Evolutionary conservation across 2,113 vertebrate species (phyloP).

Genomic region (Butorides virescens): DNA sequence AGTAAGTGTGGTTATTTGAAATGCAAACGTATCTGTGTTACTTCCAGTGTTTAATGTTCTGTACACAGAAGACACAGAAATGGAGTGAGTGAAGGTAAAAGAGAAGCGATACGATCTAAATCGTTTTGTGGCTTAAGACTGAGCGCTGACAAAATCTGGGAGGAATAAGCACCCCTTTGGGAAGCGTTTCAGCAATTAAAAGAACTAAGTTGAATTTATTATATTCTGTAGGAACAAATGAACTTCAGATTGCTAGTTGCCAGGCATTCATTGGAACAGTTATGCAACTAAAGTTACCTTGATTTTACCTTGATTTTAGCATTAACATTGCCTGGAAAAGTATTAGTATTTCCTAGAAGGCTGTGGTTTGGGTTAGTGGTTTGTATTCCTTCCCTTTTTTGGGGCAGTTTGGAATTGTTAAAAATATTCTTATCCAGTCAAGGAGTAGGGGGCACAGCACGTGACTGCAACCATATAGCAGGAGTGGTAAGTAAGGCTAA

Average conservation of each 20-base stretch:
- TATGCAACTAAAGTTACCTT: not conserved
- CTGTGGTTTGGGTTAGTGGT: not conserved
- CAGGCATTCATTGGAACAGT: not conserved
- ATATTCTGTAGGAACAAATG: not conserved
- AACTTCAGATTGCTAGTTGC: not conserved
- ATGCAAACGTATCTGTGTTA: not conserved
- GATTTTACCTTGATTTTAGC: not conserved
- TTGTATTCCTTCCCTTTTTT: not conserved
- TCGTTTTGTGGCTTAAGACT: not conserved
- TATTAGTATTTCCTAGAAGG: not conserved
- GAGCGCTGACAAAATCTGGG: not conserved
- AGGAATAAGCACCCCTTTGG: not conserved
- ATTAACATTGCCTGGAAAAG: not conserved
- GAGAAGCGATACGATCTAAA: fast-evolving
- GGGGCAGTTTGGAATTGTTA: not conserved
- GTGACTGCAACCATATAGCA: not conserved
- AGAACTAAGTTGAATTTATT: not conserved
- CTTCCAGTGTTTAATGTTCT: not conserved
- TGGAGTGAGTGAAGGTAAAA: not conserved
- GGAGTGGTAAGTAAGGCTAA: not conserved
- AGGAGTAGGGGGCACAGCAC: not conserved
- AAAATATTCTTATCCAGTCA: not conserved
- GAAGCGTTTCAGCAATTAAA: not conserved
- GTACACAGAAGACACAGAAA: not conserved
- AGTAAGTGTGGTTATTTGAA: not conserved